phyloP scores from a whole-genome alignment of 2,113 vertebrate species.

The Pteruthius melanotis region DNA sequence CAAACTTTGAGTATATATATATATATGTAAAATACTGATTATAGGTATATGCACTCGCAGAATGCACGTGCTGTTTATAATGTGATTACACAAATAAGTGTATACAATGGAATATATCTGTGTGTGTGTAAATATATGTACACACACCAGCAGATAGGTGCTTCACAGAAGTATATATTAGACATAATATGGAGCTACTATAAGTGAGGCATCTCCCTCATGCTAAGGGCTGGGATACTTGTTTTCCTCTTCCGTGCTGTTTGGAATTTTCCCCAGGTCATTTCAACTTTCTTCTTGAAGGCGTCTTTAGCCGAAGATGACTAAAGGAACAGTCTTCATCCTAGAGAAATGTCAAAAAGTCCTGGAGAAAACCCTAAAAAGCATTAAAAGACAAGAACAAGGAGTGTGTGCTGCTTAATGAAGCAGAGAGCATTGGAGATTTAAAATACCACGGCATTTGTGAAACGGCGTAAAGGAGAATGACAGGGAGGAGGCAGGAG shows the following conservation, averaged over 20 bases:
- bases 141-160: conserved; percentile 27
- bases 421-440: neutral
- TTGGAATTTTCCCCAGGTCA: conserved; percentile 70
- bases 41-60: conserved; percentile 30
- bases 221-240: conserved; percentile 57
- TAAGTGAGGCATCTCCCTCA: conserved; percentile 49
- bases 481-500: neutral
- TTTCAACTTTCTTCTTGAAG: conserved; percentile 67
- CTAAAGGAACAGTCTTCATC: conserved; percentile 67
- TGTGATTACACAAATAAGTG: conserved; percentile 54
- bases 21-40: conserved; percentile 21
- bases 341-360: conserved; percentile 68
- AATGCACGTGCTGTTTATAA: conserved; percentile 22
- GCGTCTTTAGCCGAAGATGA: conserved; percentile 64
- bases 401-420: conserved; percentile 41
- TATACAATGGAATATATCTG: conserved; percentile 43
- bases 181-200: conserved; percentile 13
- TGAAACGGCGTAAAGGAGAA: neutral
- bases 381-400: conserved; percentile 63
- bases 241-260: conserved; percentile 66
- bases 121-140: neutral
- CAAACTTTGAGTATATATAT: conserved; percentile 33
- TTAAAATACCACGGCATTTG: neutral
- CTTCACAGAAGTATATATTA: conserved; percentile 60
- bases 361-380: conserved; percentile 70